Conservation (phyloP, 2,113 vertebrate species). For the Bucco capensis region DNA sequence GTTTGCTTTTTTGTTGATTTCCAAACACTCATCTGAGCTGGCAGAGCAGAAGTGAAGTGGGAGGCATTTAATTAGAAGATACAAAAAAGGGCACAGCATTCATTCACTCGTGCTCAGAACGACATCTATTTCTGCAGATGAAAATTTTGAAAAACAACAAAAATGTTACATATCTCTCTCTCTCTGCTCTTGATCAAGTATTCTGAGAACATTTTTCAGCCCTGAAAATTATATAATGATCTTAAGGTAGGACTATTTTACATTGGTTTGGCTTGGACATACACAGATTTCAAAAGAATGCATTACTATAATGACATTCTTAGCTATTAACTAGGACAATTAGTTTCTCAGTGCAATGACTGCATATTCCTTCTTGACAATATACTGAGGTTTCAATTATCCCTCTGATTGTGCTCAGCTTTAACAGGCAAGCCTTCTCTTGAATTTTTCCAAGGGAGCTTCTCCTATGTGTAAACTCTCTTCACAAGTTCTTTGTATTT, state of each 20-base stretch:
- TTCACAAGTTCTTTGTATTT: neutral
- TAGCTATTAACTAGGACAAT: neutral
- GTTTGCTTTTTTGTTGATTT: slow-evolving; percentile 4
- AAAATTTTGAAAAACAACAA: neutral
- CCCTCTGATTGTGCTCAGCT: neutral
- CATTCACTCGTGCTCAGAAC: neutral
- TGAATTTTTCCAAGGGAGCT: neutral
- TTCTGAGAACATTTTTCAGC: neutral
- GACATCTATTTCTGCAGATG: neutral
- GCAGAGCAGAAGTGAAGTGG: slow-evolving; percentile 40
- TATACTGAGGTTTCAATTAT: neutral
- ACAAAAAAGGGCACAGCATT: neutral
- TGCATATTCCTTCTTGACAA: neutral
- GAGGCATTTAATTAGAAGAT: slow-evolving; percentile 34
- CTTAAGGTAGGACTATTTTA: neutral
- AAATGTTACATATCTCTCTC: neutral
- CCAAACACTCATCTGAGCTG: neutral
- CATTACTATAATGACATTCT: neutral
- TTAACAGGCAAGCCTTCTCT: neutral
- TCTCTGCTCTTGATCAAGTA: neutral
- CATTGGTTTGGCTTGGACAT: neutral
- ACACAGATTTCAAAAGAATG: neutral
- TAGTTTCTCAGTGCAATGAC: neutral
- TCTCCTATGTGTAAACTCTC: neutral
- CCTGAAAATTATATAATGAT: neutral